Evolutionary conservation across 2,113 vertebrate genomes (phyloP).

Genomic region (Pseudorhombus dupliciocellatus): DNA sequence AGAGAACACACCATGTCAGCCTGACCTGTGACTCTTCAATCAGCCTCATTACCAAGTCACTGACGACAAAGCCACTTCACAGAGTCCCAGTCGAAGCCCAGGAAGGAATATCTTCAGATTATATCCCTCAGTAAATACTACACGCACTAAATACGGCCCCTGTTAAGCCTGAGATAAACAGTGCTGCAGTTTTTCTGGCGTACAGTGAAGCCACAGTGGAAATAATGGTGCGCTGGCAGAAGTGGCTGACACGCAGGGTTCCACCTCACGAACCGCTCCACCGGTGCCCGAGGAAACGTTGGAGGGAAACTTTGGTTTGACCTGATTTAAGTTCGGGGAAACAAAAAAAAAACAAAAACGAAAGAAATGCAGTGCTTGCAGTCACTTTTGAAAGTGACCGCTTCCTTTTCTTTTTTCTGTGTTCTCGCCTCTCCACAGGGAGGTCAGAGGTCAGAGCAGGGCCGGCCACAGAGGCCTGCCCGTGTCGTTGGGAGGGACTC

Average conservation of each 20-base stretch:
- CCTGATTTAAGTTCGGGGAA: constrained; percentile 50
- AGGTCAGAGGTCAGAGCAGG: constrained; percentile 38
- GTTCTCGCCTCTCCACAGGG: constrained; percentile 35
- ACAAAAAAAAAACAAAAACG: constrained; percentile 29
- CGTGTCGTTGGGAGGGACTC: constrained; percentile 35
- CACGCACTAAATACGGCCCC: not conserved
- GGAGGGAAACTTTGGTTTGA: constrained; percentile 62
- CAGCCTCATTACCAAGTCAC: constrained; percentile 21
- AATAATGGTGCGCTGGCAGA: constrained; percentile 41
- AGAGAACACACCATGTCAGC: constrained; percentile 15
- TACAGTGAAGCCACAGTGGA: constrained; percentile 40
- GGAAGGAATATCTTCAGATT: not conserved
- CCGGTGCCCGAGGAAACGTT: constrained; percentile 49
- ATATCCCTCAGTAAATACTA: not conserved
- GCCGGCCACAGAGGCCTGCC: constrained; percentile 24
- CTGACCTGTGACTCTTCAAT: constrained; percentile 35
- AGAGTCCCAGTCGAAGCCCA: constrained; percentile 4
- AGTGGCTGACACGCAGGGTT: constrained; percentile 56
- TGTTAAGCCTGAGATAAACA: constrained; percentile 12
- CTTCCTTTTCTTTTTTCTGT: constrained; percentile 17
- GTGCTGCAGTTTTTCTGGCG: constrained; percentile 1
- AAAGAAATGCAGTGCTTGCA: not conserved
- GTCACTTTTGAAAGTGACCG: constrained; percentile 61
- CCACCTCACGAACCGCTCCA: constrained; percentile 52
- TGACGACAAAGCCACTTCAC: constrained; percentile 21